Evolutionary conservation across 2,888 invertebrate genomes (phyloP).

Genomic region (Zonitis immaculata): DNA sequence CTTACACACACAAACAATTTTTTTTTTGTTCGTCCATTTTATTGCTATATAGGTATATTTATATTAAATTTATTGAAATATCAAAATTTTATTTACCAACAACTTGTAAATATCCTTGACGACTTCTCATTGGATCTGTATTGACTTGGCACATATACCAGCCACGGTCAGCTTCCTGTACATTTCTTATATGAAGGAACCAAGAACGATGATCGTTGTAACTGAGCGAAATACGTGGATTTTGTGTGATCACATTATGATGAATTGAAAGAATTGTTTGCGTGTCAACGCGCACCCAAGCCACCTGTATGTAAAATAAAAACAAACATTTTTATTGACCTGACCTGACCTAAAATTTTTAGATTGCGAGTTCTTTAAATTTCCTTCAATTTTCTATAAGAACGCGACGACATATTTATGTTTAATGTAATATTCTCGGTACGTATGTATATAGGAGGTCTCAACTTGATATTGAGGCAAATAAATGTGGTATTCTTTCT

Average conservation of each 20-base stretch:
- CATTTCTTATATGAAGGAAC: constrained; percentile 85
- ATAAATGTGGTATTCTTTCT: too few species aligned
- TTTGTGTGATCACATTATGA: constrained; percentile 87
- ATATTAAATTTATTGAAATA: not conserved
- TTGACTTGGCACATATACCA: constrained; percentile 94
- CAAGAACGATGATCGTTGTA: constrained; percentile 89
- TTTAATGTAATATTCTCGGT: too few species aligned
- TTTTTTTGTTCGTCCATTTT: constrained; percentile 1
- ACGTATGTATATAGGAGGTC: too few species aligned
- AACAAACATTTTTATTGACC: too few species aligned
- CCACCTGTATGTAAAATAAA: constrained; percentile 61
- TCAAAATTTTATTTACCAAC: constrained; percentile 63
- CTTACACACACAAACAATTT: too few species aligned
- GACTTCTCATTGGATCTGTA: constrained; percentile 89
- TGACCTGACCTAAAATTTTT: too few species aligned
- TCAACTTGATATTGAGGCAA: too few species aligned
- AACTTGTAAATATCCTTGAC: constrained; percentile 85
- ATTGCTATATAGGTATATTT: too few species aligned
- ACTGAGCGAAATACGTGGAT: constrained; percentile 79
- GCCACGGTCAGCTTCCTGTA: constrained; percentile 81
- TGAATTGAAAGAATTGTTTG: constrained; percentile 90
- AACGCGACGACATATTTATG: too few species aligned
- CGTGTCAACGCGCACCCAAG: constrained; percentile 90
- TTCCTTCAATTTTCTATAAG: too few species aligned
- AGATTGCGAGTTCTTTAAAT: too few species aligned